Evolutionary conservation across 1,140 invertebrate species (phyloP), one percentile per base, ranked within the genome.

Genomic region (Metaphire vulgaris): DNA sequence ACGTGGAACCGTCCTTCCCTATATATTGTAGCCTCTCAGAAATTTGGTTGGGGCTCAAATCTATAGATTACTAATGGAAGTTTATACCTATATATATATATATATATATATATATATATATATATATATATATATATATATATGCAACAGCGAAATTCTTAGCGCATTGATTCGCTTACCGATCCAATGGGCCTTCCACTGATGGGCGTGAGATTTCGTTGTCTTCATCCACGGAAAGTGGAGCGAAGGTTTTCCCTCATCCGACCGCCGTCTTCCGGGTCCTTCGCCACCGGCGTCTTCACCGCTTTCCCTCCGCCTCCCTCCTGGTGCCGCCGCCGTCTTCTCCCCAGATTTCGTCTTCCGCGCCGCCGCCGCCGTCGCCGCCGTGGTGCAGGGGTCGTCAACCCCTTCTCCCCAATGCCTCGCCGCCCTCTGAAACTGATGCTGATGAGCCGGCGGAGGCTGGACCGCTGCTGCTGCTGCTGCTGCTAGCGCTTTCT

Each of bases 171-270:
- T n/a, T n/a, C 15, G 66, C 82, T 78, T 80, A 86, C 85, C 85
- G 78, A 83, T 81, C 85, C 85, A 86, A 65, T 85, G 82, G 12
- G 85, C 82, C 74, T 86, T 86, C 85, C 85, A 86, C 67, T 85
- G 85, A 78, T 84, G 83, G 30, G 85, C 85, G 74, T 86, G 85
- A 30, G 84, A 85, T 79, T 86, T 86, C 0, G 85, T 86, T 12
- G 85, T 86, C 78, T 86, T 86, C 85, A 86, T 86, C 85, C 85
- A 86, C 0, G 85, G 84, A 76, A 84, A 86, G 73, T 84, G 83
- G 66, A 85, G 77, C 41, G 41, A 56, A 12, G 41, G 41, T 56
- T 56, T 56, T 21, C 6, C 41, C 41, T 56, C 41, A 56, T 56
- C 41, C 41, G 41, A 6, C 41, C 6, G 6, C 21, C 41, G 6